Evolutionary conservation across 2,113 vertebrate species (phyloP).

Genomic region (Catagonus wagneri): DNA sequence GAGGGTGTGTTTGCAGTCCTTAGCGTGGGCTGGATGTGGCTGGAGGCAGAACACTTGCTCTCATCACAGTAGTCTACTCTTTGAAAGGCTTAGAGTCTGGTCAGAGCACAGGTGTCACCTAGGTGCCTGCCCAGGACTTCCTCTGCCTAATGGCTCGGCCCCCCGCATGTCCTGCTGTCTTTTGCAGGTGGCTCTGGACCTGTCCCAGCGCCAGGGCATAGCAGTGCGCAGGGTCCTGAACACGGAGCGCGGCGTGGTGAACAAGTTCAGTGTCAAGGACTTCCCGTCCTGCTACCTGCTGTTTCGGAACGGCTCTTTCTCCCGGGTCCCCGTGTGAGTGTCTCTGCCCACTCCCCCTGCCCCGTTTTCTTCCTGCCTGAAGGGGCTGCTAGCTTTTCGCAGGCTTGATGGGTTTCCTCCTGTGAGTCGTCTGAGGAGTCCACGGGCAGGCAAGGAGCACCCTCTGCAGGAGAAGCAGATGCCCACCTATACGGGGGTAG

Average conservation of each 20-base stretch:
- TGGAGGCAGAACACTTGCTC: not conserved
- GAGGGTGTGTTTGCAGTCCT: not conserved
- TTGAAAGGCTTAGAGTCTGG: not conserved
- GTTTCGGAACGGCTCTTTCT: conserved; percentile 87
- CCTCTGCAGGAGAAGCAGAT: not conserved
- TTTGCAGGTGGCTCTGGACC: conserved; percentile 93
- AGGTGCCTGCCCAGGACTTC: not conserved
- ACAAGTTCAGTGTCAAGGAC: conserved; percentile 87
- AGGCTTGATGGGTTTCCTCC: not conserved
- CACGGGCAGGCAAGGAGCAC: not conserved
- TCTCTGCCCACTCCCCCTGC: not conserved
- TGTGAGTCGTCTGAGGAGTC: not conserved
- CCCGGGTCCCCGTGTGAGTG: conserved; percentile 92
- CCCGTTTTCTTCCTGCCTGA: not conserved
- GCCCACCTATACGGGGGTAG: not conserved
- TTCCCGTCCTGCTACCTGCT: conserved; percentile 95
- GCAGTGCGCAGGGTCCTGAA: conserved; percentile 91
- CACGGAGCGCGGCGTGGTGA: conserved; percentile 87
- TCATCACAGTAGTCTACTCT: not conserved
- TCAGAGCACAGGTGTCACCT: not conserved
- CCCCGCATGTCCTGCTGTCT: not conserved
- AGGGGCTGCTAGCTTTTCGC: not conserved
- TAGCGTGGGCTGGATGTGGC: fast-evolving
- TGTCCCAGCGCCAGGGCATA: conserved; percentile 93
- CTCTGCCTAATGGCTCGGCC: not conserved